Evolutionary conservation across 2,113 vertebrate genomes (phyloP).

Genomic region (Tricholaema leucomelas): DNA sequence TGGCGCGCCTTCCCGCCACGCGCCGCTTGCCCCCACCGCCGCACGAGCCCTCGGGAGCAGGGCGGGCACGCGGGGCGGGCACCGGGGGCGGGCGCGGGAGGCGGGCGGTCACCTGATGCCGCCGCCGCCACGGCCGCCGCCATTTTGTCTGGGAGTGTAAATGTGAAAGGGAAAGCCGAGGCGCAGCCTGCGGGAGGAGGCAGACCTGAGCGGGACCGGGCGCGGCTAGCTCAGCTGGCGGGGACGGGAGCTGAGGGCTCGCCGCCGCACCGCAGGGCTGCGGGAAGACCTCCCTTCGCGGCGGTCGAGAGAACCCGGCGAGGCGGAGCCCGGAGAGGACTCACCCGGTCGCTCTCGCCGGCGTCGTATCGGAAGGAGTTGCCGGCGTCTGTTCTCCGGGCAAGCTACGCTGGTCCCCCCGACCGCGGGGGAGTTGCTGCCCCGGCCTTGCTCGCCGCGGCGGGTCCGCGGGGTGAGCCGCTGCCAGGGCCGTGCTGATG

Average conservation of each 20-base stretch:
- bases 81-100: not conserved
- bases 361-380: not conserved
- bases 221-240: no score
- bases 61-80: not conserved
- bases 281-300: not conserved
- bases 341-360: not conserved
- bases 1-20: not conserved
- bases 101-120: not conserved
- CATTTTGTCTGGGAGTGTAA: slow-evolving; percentile 66
- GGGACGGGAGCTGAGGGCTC: no score
- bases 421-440: not conserved
- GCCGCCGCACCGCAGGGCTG: not conserved
- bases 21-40: not conserved
- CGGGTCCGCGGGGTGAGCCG: not conserved
- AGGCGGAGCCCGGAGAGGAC: not conserved
- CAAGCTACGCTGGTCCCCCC: not conserved
- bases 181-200: not conserved
- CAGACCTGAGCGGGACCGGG: not conserved
- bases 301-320: not conserved
- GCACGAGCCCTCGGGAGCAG: not conserved
- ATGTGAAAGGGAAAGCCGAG: slow-evolving; percentile 34
- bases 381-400: not conserved
- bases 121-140: slow-evolving; percentile 13
- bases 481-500: not conserved
- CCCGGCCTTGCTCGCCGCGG: not conserved